Evolutionary conservation across 2,113 vertebrate species (phyloP).

Genomic region (Lepus timidus): DNA sequence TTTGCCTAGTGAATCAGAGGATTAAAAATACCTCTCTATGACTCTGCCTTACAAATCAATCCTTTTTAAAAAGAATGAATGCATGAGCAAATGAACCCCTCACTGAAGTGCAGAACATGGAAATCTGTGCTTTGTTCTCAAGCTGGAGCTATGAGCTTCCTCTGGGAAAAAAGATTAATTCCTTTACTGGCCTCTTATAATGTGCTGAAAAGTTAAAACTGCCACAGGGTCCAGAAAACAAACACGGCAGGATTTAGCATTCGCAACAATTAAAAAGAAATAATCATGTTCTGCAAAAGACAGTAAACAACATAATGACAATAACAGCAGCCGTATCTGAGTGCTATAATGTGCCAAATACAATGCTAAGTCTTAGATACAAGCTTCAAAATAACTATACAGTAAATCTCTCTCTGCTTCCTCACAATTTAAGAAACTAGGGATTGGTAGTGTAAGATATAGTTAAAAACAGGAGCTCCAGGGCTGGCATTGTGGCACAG

Average conservation of each 20-base stretch:
- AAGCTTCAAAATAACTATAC: not conserved
- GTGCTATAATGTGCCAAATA: not conserved
- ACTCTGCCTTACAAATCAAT: too few species aligned
- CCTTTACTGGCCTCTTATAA: not conserved
- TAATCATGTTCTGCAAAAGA: not conserved
- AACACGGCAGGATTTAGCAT: not conserved
- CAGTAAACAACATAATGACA: not conserved
- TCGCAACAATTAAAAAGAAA: not conserved
- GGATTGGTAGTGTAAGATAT: not conserved
- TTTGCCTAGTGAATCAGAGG: too few species aligned
- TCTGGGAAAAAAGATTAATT: not conserved
- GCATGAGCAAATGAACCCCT: too few species aligned
- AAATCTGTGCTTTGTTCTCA: not conserved
- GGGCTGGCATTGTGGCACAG: too few species aligned
- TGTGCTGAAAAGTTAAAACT: not conserved
- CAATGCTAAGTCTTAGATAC: not conserved
- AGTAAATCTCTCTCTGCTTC: not conserved
- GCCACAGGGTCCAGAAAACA: not conserved
- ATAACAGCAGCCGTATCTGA: not conserved
- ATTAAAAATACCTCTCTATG: too few species aligned
- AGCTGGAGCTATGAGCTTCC: not conserved
- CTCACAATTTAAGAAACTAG: slow-evolving; percentile 10
- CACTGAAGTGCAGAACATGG: not conserved
- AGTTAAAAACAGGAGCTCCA: not conserved
- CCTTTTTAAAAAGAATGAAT: too few species aligned